Conservation (phyloP, 30 jellyfish, hydroid and myxozoan species). For the Turritopsis rubra region DNA sequence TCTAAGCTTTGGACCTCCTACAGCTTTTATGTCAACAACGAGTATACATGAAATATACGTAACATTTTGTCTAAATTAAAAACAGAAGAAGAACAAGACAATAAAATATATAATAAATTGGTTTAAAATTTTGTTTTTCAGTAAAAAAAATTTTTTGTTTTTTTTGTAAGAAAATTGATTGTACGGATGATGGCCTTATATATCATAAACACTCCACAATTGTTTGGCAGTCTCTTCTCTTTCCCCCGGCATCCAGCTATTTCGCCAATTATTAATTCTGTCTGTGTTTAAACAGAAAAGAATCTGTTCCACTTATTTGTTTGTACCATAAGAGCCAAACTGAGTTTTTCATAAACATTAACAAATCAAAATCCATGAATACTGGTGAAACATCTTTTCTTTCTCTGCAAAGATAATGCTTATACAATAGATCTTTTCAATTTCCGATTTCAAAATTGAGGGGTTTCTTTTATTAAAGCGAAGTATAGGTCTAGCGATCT, state of each 20-base stretch:
- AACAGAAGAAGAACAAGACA: too few species aligned
- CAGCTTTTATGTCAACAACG: background rate
- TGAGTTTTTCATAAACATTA: background rate
- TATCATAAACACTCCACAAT: background rate
- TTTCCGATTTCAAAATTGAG: background rate
- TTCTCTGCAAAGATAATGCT: background rate
- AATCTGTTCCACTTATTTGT: background rate
- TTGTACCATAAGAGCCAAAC: background rate
- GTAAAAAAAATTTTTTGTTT: background rate
- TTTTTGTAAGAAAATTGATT: background rate
- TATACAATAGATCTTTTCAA: background rate
- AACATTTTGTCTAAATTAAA: too few species aligned
- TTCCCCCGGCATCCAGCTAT: background rate
- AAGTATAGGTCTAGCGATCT: background rate
- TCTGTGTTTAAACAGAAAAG: background rate
- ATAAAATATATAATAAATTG: too few species aligned
- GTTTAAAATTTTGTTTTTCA: too few species aligned
- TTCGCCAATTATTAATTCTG: background rate
- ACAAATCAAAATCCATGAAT: background rate
- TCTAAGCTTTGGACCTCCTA: background rate
- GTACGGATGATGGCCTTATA: too few species aligned
- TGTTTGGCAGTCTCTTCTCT: background rate
- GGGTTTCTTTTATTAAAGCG: background rate
- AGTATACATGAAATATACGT: too few species aligned
- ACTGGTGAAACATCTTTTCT: background rate